phyloP scores from a whole-genome alignment of 2,113 vertebrate genomes.

The Xiphophorus hellerii region DNA sequence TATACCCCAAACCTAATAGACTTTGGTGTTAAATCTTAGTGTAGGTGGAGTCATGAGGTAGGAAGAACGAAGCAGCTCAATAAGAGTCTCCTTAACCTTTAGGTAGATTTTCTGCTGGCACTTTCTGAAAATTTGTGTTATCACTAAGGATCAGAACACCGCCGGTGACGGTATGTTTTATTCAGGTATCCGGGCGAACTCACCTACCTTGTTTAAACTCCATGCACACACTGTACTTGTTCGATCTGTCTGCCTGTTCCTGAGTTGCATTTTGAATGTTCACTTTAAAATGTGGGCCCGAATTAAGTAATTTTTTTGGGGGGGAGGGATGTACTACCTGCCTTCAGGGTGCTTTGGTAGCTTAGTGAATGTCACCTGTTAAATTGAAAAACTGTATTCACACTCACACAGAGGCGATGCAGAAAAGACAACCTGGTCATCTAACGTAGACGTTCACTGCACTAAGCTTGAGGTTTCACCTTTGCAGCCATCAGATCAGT shows the following conservation, averaged over 20 bases:
- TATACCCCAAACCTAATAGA: neutral
- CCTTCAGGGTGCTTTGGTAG: neutral
- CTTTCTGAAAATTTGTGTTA: neutral
- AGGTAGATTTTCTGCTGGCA: neutral
- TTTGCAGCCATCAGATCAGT: neutral
- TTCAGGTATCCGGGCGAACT: neutral
- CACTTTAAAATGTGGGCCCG: neutral
- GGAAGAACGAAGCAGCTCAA: neutral
- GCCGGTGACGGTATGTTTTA: neutral
- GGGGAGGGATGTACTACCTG: neutral
- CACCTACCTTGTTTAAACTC: neutral
- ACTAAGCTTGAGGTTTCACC: neutral
- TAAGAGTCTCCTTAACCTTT: neutral
- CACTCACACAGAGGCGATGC: too few species aligned
- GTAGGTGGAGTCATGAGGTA: neutral
- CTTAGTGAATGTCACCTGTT: neutral
- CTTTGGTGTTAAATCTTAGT: neutral
- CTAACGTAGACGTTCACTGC: neutral
- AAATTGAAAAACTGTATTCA: constrained; percentile 4
- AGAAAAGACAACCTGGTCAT: neutral
- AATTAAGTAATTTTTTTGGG: neutral
- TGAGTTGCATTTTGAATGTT: neutral
- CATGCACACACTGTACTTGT: neutral
- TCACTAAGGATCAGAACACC: neutral
- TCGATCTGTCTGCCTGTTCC: neutral